A percentile compares a stretch with the other conserved stretches of the same genome.
Evolutionary conservation across 2,113 vertebrate species (phyloP).

Genomic region (Tretioscincus oriximinensis): DNA sequence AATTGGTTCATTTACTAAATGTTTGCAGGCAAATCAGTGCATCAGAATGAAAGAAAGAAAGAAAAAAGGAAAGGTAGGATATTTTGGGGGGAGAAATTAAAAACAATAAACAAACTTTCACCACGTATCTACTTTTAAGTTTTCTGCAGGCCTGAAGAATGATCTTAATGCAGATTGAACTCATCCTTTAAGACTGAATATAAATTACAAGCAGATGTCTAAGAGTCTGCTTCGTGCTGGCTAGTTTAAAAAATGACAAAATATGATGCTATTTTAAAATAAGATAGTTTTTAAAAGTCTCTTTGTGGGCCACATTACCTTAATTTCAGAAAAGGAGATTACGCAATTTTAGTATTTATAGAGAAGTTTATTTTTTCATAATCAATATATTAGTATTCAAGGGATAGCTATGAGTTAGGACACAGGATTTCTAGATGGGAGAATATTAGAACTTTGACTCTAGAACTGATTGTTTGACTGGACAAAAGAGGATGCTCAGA

Average conservation of each 20-base stretch:
- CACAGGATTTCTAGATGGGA: not conserved
- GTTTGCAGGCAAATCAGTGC: not conserved
- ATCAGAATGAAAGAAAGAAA: not conserved
- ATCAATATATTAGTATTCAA: not conserved
- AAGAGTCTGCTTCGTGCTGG: no score
- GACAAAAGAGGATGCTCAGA: not conserved
- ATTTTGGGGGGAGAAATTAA: not conserved
- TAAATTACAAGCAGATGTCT: no score
- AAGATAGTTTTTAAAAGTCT: not conserved
- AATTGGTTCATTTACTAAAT: not conserved
- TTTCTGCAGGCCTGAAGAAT: not conserved
- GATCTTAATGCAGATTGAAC: no score
- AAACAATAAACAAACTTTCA: not conserved
- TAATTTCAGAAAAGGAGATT: not conserved
- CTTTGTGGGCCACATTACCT: not conserved
- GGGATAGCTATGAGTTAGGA: not conserved
- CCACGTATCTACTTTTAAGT: not conserved
- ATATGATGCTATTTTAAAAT: not conserved
- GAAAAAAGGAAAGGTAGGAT: not conserved
- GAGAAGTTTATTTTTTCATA: not conserved
- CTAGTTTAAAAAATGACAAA: not conserved
- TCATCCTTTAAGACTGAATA: no score
- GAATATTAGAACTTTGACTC: not conserved
- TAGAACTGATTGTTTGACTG: not conserved
- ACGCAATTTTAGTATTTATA: not conserved